These are phyloP conservation scores for Rhabdomys dilectus DNA, from an alignment of 2,113 vertebrate species.

Conservation along the genomic window DNA sequence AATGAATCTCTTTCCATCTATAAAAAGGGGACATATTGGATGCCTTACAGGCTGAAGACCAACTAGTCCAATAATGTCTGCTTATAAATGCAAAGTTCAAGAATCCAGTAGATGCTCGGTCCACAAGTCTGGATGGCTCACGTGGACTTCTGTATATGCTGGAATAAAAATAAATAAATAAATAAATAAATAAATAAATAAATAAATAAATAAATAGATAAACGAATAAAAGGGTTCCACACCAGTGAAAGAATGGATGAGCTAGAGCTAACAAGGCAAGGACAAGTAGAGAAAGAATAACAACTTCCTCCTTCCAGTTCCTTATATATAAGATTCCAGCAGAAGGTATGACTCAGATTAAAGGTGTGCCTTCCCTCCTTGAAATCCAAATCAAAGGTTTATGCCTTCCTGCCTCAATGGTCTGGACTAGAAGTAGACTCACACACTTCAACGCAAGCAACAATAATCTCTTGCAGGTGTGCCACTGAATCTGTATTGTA, in stretches of 20 bases:
- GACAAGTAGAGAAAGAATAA: background rate
- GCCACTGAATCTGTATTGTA: background rate
- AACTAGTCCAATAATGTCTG: background rate
- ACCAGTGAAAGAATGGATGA: background rate
- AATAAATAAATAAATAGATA: background rate
- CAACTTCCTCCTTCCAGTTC: background rate
- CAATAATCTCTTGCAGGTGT: background rate
- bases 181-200: no score
- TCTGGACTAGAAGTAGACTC: background rate
- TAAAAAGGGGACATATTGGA: background rate
- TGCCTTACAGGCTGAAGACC: background rate
- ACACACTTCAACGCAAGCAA: background rate
- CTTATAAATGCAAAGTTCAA: background rate
- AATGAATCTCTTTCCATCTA: background rate
- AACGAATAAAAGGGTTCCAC: background rate
- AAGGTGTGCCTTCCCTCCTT: background rate
- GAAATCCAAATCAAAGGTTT: background rate
- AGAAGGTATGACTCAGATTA: background rate
- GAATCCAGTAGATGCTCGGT: background rate
- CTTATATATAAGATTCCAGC: background rate
- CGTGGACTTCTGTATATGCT: background rate
- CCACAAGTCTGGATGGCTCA: background rate
- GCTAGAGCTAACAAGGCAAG: background rate
- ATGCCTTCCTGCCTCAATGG: background rate
- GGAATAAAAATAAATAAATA: background rate